Evolutionary conservation across 2,113 vertebrate species (phyloP).

Genomic region (Osmerus mordax): DNA sequence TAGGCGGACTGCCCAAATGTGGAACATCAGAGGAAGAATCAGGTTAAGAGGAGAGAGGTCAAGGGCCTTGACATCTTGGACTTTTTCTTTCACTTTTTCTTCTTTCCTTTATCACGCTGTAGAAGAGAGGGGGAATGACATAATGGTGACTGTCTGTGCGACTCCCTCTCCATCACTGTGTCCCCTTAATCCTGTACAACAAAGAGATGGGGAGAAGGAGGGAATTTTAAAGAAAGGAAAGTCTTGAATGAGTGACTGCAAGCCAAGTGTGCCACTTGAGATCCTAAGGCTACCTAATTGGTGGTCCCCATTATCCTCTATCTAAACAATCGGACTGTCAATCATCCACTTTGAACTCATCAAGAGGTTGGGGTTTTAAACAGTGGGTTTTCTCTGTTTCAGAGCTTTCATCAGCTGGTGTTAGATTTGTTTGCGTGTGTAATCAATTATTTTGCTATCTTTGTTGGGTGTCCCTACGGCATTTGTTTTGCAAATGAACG

Average conservation of each 20-base stretch:
- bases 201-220: neutral
- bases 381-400: neutral
- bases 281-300: neutral
- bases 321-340: neutral
- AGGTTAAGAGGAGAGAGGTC: too few species aligned
- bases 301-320: neutral
- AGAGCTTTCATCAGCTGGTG: neutral
- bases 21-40: too few species aligned
- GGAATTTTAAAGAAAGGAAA: neutral
- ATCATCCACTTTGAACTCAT: too few species aligned
- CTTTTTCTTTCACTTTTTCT: neutral
- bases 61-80: too few species aligned
- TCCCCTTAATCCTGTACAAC: neutral
- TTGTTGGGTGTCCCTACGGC: slow-evolving; percentile 45
- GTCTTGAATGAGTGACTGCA: neutral
- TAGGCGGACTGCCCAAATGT: too few species aligned
- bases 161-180: neutral
- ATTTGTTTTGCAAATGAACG: slow-evolving; percentile 22
- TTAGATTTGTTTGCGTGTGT: neutral
- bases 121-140: neutral
- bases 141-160: neutral
- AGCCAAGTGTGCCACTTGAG: neutral
- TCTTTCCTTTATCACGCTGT: neutral
- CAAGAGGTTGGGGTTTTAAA: too few species aligned
- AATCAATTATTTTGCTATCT: neutral